A percentile compares a stretch with the other conserved stretches of the same genome.
Conservation (phyloP, 2,113 vertebrate genomes). For the Chlorodrepanis virens region DNA sequence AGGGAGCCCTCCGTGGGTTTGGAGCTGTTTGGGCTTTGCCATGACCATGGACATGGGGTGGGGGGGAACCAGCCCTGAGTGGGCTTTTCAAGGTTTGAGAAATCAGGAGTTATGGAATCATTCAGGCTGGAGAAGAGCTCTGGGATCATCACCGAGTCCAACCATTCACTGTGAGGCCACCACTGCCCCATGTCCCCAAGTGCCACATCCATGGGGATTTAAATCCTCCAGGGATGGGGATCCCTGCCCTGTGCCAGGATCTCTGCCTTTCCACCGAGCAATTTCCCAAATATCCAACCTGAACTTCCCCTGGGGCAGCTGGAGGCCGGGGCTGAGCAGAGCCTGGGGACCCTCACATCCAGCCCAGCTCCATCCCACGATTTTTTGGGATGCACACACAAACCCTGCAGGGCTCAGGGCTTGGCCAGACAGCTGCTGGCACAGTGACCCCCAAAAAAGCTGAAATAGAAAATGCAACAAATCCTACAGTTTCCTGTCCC, state of each 20-base stretch:
- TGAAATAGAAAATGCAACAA: neutral
- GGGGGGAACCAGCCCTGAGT: neutral
- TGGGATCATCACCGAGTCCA: neutral
- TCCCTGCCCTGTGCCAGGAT: neutral
- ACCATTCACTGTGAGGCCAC: neutral
- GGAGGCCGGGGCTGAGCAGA: neutral
- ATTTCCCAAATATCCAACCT: neutral
- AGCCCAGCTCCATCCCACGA: neutral
- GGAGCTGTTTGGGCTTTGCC: neutral
- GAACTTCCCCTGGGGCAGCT: neutral
- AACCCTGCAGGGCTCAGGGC: neutral
- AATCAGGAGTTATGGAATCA: neutral
- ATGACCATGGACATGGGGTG: accelerated
- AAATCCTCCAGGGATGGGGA: neutral
- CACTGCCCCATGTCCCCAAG: neutral
- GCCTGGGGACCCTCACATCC: neutral
- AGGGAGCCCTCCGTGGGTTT: neutral
- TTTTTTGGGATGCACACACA: neutral
- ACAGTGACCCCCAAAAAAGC: neutral
- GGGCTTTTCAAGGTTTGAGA: neutral
- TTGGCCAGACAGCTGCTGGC: neutral
- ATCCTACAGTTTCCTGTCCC: neutral
- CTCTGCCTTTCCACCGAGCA: neutral
- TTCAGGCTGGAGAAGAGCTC: neutral
- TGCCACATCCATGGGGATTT: neutral